These are phyloP conservation scores for Zosterops hypoxanthus DNA, from an alignment of 2,113 vertebrate species.

Conservation along the genomic window DNA sequence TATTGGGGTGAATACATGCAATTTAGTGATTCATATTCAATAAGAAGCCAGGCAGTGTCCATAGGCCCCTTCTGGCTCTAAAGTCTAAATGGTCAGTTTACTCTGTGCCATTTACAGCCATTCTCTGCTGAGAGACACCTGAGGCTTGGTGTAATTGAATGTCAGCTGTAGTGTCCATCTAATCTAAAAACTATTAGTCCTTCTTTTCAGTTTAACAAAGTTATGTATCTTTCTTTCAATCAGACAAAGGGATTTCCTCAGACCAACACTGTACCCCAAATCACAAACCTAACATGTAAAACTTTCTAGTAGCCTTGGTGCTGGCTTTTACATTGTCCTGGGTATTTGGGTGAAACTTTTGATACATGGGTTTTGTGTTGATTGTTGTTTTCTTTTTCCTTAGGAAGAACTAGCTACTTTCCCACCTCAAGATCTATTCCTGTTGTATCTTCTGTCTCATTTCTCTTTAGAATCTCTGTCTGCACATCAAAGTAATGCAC, in stretches of 20 bases:
- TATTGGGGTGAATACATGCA: background rate
- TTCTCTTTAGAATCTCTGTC: background rate
- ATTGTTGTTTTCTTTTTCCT: background rate
- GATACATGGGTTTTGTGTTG: rapidly evolving
- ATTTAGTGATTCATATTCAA: background rate
- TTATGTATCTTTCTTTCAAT: background rate
- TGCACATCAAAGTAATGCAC: background rate
- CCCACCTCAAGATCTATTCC: background rate
- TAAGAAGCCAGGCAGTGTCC: background rate
- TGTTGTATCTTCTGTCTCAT: background rate
- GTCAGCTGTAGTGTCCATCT: background rate
- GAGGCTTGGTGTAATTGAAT: background rate
- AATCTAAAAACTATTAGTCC: background rate
- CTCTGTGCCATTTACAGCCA: background rate
- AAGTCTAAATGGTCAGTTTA: background rate
- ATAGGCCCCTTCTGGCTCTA: background rate
- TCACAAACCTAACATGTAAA: background rate
- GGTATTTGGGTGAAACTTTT: background rate
- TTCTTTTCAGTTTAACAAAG: background rate
- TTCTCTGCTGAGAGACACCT: background rate
- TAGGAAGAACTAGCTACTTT: background rate
- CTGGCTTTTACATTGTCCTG: background rate
- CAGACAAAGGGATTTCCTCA: background rate
- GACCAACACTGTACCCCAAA: background rate
- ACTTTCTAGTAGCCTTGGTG: background rate